Base-by-base conservation (phyloP, 2,113 vertebrate genomes). In the Siphamia tubifer region DNA sequence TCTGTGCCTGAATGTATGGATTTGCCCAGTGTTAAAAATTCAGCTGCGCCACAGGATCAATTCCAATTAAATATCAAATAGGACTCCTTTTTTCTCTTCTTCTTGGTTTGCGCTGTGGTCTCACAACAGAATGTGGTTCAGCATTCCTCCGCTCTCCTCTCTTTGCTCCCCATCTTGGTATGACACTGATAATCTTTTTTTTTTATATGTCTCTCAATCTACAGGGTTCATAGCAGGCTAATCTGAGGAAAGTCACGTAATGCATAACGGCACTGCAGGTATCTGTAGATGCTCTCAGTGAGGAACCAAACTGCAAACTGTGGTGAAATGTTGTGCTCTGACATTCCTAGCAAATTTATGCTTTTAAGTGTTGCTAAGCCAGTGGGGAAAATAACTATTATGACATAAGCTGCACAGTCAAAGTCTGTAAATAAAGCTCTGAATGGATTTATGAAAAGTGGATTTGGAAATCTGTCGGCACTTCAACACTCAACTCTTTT, bases 11-110 rank as follows among this genome's bases (percentile, higher is more conserved):
- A 71, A 83, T 56, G 47, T 79, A 87, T 87, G 53, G 77, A 87
- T 84, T 64, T 58, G 48, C 54, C 49, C 55, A 30, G 49, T 62
- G 58, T 75, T 81, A 47, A 80, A 82, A 79, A 23, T 76, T 70
- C 60, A 72, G 55, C 32, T 19, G 58, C 73, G 74, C 68, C 60
- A 63, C 40, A 57, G 70, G 79, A 86, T 90, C 86, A 83, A 85
- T 91, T 83, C 64, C 81, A 87, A 87, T 89, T 81, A 84, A 79
- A 87, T 82, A 84, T 77, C 75, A 87, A 87, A 85, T 63, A 78
- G 40, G 43, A 36, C 66, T 61, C 73, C 63, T 77, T 35, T 64
- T 82, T 73, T 78, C 54, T 54, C 9, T n/a, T 15, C 11, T 49
- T 77, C 45, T 51, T 47, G 38, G 36, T 34, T 28, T 44, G 35